Evolutionary conservation across 2,888 invertebrate genomes (phyloP).

Genomic region (Masnerella sp.): DNA sequence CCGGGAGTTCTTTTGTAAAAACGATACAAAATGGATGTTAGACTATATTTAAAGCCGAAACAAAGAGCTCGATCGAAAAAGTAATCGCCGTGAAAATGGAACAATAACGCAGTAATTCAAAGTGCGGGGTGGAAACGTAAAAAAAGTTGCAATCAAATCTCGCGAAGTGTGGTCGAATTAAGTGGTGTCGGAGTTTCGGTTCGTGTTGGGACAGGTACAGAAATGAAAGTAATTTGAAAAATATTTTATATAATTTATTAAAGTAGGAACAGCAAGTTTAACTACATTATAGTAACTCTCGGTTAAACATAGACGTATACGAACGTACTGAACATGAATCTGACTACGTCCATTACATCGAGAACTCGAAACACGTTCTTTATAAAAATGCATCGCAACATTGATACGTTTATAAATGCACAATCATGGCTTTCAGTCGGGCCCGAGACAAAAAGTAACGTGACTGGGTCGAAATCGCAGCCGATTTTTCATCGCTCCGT

Average conservation of each 20-base stretch:
- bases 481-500: no score
- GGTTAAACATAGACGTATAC: slow-evolving; percentile 25
- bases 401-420: slow-evolving; percentile 35
- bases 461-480: no score
- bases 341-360: slow-evolving; percentile 26
- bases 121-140: no score
- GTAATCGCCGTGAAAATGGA: not conserved
- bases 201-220: slow-evolving; percentile 39
- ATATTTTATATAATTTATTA: slow-evolving; percentile 56
- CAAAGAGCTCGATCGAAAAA: not conserved
- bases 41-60: not conserved
- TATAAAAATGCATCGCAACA: slow-evolving; percentile 42
- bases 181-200: no score
- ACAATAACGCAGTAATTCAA: no score
- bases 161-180: no score
- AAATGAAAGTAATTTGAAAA: slow-evolving; percentile 49
- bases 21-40: slow-evolving; percentile 13
- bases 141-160: no score
- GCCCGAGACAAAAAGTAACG: not conserved
- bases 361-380: slow-evolving; percentile 30
- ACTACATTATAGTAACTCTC: slow-evolving; percentile 37
- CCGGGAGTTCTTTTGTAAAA: slow-evolving; percentile 31
- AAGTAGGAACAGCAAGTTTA: slow-evolving; percentile 52
- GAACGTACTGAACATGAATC: slow-evolving; percentile 13
- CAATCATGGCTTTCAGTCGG: slow-evolving; percentile 11